Evolutionary conservation across 2,797 vertebrate species (phyloP).

Genomic region (Acestrorhynchus altus): DNA sequence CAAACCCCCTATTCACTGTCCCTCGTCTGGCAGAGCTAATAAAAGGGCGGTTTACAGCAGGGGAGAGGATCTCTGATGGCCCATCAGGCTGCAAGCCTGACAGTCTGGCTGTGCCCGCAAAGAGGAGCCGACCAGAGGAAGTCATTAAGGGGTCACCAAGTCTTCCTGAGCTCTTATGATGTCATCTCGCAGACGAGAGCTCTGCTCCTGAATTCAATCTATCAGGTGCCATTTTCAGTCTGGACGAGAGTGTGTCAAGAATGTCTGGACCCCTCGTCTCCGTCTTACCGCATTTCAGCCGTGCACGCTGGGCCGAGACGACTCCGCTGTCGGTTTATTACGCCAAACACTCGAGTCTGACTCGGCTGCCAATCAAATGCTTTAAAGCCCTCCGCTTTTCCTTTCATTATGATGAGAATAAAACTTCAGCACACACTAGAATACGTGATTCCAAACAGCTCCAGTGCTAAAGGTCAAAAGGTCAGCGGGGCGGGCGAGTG

Average conservation of each 20-base stretch:
- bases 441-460: constrained; percentile 47
- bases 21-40: constrained; percentile 45
- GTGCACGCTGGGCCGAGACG: constrained; percentile 1
- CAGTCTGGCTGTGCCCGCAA: constrained; percentile 26
- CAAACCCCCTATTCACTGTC: constrained; percentile 41
- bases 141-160: constrained; percentile 59
- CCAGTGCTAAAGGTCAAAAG: constrained; percentile 29
- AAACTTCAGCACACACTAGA: constrained; percentile 39
- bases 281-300: constrained; percentile 40
- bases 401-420: constrained; percentile 15
- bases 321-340: constrained; percentile 37
- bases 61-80: constrained; percentile 43
- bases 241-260: constrained; percentile 22
- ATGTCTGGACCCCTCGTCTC: constrained; percentile 43
- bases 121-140: constrained; percentile 48
- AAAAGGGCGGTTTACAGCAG: constrained; percentile 49
- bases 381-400: constrained; percentile 9
- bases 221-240: constrained; percentile 46
- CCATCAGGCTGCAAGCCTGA: constrained; percentile 39
- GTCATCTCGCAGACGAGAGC: constrained; percentile 48
- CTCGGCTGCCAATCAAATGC: constrained; percentile 28
- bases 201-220: constrained; percentile 40
- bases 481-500: constrained; percentile 19
- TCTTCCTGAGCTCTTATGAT: constrained; percentile 46
- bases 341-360: not conserved